Conservation (phyloP, 2,888 invertebrate genomes). For the Rhamphomyia laevipes region DNA sequence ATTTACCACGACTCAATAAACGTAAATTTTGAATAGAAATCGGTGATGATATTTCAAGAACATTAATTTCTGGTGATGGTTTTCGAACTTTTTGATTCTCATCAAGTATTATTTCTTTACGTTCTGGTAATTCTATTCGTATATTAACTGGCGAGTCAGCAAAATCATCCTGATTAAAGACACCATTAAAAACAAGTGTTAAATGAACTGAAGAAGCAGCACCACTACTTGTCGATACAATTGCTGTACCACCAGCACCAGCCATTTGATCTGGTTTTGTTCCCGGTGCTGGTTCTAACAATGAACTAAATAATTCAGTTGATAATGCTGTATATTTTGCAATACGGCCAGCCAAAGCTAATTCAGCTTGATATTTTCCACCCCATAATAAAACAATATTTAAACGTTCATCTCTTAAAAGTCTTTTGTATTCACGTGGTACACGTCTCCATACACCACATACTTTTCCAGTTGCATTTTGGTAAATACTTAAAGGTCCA, state of each 20-base stretch:
- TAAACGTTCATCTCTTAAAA: conserved; percentile 67
- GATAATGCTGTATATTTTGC: conserved; percentile 63
- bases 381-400: conserved; percentile 71
- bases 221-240: conserved; percentile 69
- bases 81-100: conserved; percentile 58
- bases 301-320: conserved; percentile 70
- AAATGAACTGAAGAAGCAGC: conserved; percentile 71
- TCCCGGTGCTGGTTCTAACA: conserved; percentile 55
- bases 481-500: conserved; percentile 55
- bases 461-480: conserved; percentile 74
- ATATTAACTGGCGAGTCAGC: conserved; percentile 58
- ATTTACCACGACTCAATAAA: conserved; percentile 62
- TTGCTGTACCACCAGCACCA: conserved; percentile 71
- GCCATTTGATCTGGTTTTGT: conserved; percentile 46
- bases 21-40: conserved; percentile 65
- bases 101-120: conserved; percentile 59
- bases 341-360: conserved; percentile 59
- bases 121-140: conserved; percentile 56
- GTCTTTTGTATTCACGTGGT: conserved; percentile 67
- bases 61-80: conserved; percentile 63
- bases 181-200: conserved; percentile 69
- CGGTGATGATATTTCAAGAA: conserved; percentile 66
- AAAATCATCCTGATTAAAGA: conserved; percentile 53
- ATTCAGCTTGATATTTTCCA: conserved; percentile 54
- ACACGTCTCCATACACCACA: conserved; percentile 86